Evolutionary conservation across 2,888 invertebrate genomes (phyloP).

Genomic region (Eulithis testata): DNA sequence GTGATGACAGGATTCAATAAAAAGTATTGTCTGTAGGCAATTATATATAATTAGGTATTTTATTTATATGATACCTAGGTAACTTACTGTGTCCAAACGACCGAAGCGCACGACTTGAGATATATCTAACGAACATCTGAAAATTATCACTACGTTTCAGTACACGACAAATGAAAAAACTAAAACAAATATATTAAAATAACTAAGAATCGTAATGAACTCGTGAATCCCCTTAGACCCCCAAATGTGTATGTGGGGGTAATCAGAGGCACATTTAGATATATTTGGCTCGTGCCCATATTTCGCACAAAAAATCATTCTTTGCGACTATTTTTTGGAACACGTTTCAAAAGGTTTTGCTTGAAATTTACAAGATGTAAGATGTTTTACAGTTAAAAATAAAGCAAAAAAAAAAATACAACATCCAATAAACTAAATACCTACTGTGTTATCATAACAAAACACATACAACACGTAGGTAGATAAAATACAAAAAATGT

Average conservation of each 20-base stretch:
- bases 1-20: too few relatives aligned
- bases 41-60: not conserved
- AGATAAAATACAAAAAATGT: not conserved
- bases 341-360: not conserved
- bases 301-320: too few relatives aligned
- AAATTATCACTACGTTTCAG: constrained; percentile 31
- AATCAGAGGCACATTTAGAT: too few relatives aligned
- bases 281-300: too few relatives aligned
- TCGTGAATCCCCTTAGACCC: too few relatives aligned
- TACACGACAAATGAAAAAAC: not conserved
- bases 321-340: too few relatives aligned
- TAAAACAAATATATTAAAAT: too few relatives aligned
- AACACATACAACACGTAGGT: not conserved
- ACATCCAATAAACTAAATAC: not conserved
- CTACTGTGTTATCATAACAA: not conserved
- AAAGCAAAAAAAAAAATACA: not conserved
- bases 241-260: too few relatives aligned
- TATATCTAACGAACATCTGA: constrained; percentile 76
- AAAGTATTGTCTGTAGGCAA: too few relatives aligned
- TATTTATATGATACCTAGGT: not conserved
- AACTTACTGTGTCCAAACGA: constrained; percentile 73
- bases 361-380: not conserved
- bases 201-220: too few relatives aligned
- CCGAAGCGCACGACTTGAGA: constrained; percentile 78
- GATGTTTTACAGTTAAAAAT: not conserved